Evolutionary conservation across 2,113 vertebrate species (phyloP).

Genomic region (Salvelinus sp.): DNA sequence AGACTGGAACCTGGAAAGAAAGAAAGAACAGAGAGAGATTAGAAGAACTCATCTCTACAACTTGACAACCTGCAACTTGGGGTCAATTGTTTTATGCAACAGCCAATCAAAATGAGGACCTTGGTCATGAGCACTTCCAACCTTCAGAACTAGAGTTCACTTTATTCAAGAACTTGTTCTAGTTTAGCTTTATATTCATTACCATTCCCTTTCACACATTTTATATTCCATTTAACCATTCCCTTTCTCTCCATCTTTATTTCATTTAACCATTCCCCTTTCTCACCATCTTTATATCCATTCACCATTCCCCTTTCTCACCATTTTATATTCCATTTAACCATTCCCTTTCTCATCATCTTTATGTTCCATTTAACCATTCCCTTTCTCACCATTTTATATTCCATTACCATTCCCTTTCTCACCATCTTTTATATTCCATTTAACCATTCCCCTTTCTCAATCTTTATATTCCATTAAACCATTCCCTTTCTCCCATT

Average conservation of each 20-base stretch:
- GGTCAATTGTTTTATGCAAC: background rate
- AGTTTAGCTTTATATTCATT: background rate
- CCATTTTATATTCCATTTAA: background rate
- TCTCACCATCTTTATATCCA: no score
- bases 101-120: no score
- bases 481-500: no score
- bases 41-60: background rate
- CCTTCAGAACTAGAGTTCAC: no score
- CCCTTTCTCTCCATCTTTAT: background rate
- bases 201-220: no score
- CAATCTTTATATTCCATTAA: no score
- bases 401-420: background rate
- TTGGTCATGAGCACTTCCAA: no score
- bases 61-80: background rate
- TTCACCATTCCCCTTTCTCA: background rate
- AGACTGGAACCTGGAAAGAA: background rate
- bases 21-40: background rate
- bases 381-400: background rate
- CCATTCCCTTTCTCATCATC: background rate
- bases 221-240: no score
- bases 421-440: background rate
- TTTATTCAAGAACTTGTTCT: no score
- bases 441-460: no score
- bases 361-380: slow-evolving; percentile 28
- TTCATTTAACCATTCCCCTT: no score